Evolutionary conservation across 2,888 invertebrate species (phyloP).

Genomic region (Cordilura impudica): DNA sequence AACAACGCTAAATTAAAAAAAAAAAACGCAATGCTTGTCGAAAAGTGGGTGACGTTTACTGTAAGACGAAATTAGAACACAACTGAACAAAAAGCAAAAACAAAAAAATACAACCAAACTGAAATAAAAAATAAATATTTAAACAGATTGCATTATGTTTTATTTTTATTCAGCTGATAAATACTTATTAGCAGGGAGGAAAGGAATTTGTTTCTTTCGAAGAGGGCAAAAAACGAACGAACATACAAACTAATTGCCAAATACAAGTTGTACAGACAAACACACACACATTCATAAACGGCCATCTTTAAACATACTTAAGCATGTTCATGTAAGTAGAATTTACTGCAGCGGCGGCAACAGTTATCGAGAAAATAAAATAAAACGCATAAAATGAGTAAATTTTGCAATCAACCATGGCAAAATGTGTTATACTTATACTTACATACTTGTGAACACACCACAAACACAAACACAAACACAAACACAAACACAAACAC

Average conservation of each 20-base stretch:
- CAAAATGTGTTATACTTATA: neutral
- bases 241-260: neutral
- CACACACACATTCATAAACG: neutral
- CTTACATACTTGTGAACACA: neutral
- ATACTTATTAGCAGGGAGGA: neutral
- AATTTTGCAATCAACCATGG: conserved; percentile 20
- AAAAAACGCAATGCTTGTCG: conserved; percentile 47
- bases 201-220: neutral
- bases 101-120: neutral
- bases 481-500: no score
- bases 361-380: conserved; percentile 22
- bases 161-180: conserved; percentile 1
- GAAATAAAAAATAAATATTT: conserved; percentile 8
- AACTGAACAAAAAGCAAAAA: conserved; percentile 7
- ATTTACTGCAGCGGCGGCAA: neutral
- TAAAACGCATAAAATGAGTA: conserved; percentile 21
- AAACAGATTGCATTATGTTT: conserved; percentile 36
- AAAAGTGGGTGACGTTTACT: conserved; percentile 62
- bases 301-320: neutral
- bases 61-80: conserved; percentile 54
- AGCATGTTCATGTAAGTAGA: neutral
- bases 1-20: neutral
- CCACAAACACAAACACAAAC: neutral
- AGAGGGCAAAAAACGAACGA: neutral
- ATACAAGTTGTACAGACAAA: neutral